Evolutionary conservation across 1,140 invertebrate species (phyloP), one percentile per base, ranked within the genome.

Genomic region (Homalodisca vitripennis): DNA sequence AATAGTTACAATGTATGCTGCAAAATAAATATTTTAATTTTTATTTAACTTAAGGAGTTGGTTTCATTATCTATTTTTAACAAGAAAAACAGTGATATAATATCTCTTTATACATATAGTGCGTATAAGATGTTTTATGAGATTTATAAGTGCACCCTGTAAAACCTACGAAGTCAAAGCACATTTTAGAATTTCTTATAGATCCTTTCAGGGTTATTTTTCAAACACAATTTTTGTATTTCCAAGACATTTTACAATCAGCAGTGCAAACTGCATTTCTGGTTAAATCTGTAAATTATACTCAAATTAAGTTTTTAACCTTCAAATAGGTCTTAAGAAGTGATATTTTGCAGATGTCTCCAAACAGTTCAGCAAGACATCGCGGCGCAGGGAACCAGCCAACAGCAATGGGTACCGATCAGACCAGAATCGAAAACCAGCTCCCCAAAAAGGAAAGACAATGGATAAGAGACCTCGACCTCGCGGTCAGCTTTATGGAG

Each of bases 381-480:
- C 82, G 64, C 84, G 87, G 48, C 86, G 85, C 78, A 84, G 87
- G 64, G 90, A 92, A 81, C 76, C 82, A 65, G 32, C 76, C 71
- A 81, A 83, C 75, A 75, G 83, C 74, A 81, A 79, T 74, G 79
- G 78, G 71, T 75, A 82, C 68, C 85, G 86, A 76, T 83, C 83
- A 81, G 89, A 91, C 79, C 82, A 84, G 75, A 80, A 82, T 70
- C 82, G 80, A 31, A 88, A 86, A 77, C 84, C 83, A 65, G 78
- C 79, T 74, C 80, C 85, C 77, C 88, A 88, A 77, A 87, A 87
- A 78, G 84, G 81, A 79, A 80, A 80, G 74, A 80, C 80, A 78
- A 80, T 84, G 81, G 90, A 92, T 80, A 92, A 92, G 82, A 86
- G 90, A 82, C 89, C 90, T 77, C 85, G 84, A 80, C 83, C 88